Evolutionary conservation across 2,113 vertebrate genomes (phyloP).

Genomic region (Oxygymnocypris stewartii): DNA sequence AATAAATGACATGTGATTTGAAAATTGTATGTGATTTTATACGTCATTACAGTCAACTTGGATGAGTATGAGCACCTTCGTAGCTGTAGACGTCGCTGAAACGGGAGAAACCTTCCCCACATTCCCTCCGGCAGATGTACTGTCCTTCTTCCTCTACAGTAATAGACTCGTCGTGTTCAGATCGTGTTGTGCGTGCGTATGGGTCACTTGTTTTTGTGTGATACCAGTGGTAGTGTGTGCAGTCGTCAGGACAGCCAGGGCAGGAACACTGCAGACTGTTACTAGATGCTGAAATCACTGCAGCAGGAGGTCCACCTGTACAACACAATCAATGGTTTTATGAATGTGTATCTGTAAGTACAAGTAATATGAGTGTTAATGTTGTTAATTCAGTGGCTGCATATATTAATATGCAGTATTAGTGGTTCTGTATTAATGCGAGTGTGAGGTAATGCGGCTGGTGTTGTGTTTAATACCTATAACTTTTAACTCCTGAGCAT

Average conservation of each 20-base stretch:
- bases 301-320: not conserved
- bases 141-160: not conserved
- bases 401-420: not conserved
- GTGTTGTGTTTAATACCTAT: constrained; percentile 12
- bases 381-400: not conserved
- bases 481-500: constrained; percentile 45
- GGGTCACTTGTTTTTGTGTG: not conserved
- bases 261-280: fast-evolving
- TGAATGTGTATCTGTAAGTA: too few species aligned
- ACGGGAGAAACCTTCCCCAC: not conserved
- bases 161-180: fast-evolving
- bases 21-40: not conserved
- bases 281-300: fast-evolving
- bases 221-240: not conserved
- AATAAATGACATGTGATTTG: not conserved
- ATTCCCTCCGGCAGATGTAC: not conserved
- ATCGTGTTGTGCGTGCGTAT: fast-evolving
- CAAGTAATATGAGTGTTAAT: too few species aligned
- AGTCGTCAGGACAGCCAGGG: fast-evolving
- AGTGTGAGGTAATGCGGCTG: too few species aligned
- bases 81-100: not conserved
- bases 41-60: not conserved
- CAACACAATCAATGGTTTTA: too few species aligned
- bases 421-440: not conserved
- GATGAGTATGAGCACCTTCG: not conserved